These are phyloP conservation scores for Sisor rabdophorus DNA, from an alignment of 2,113 vertebrate genomes.

Conservation along the genomic window DNA sequence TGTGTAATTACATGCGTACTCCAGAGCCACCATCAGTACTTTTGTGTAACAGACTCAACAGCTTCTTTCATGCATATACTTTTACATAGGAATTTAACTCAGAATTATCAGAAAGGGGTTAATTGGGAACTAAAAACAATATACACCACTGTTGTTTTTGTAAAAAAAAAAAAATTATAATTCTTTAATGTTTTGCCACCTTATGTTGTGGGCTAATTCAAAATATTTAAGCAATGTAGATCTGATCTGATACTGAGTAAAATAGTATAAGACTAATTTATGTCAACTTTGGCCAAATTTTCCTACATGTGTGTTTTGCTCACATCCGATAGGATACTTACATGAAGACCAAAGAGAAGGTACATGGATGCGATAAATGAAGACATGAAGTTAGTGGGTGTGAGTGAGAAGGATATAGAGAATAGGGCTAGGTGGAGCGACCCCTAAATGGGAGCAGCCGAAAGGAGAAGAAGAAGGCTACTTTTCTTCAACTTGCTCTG, in stretches of 20 bases:
- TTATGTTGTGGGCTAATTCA: not conserved
- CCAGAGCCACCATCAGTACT: conserved; percentile 17
- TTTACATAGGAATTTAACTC: conserved; percentile 10
- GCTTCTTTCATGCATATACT: conserved; percentile 16
- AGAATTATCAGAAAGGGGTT: not conserved
- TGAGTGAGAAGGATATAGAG: too few species aligned
- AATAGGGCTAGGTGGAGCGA: too few species aligned
- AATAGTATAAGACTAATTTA: not conserved
- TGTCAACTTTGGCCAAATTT: not conserved
- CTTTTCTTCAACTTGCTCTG: not conserved
- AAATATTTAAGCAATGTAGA: not conserved
- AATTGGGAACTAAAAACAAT: not conserved
- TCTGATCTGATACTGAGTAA: not conserved
- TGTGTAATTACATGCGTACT: conserved; percentile 46
- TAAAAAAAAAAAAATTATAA: not conserved
- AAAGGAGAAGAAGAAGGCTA: too few species aligned
- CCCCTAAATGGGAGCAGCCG: too few species aligned
- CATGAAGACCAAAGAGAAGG: too few species aligned
- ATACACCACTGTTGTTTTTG: conserved; percentile 3
- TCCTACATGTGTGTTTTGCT: not conserved
- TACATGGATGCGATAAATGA: not conserved
- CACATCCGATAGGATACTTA: too few species aligned
- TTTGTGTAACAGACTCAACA: not conserved
- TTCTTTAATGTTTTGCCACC: not conserved
- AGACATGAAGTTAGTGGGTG: too few species aligned